Evolutionary conservation across 1,140 invertebrate genomes (phyloP).

Genomic region (Lordiphosa mommai): DNA sequence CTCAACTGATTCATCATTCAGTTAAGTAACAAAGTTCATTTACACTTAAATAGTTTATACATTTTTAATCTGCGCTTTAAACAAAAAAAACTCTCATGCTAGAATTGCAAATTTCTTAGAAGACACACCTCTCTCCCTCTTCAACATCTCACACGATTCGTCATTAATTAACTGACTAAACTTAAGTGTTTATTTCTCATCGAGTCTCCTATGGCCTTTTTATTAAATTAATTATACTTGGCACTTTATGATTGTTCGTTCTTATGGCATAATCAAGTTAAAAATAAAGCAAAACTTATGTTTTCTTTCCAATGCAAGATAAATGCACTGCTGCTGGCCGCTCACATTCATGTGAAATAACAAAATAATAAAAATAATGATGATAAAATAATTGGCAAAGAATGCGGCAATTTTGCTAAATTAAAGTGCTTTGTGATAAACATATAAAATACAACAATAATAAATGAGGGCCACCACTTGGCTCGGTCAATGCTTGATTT

Average conservation of each 20-base stretch:
- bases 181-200: constrained; percentile 11
- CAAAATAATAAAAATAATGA: constrained; percentile 38
- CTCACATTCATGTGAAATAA: constrained; percentile 23
- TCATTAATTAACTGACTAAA: constrained; percentile 32
- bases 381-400: constrained; percentile 54
- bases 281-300: constrained; percentile 41
- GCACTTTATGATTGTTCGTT: constrained; percentile 16
- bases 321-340: constrained; percentile 54
- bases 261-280: constrained; percentile 55
- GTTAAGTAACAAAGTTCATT: constrained; percentile 1
- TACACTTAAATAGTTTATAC: neutral
- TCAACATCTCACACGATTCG: neutral
- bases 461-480: constrained; percentile 9
- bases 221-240: constrained; percentile 36
- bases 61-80: neutral
- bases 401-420: constrained; percentile 60
- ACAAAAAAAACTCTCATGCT: constrained; percentile 1
- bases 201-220: constrained; percentile 17
- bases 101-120: constrained; percentile 2
- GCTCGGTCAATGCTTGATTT: constrained; percentile 62
- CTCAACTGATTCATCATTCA: too few species aligned
- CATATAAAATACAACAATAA: constrained; percentile 25
- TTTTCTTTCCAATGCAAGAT: constrained; percentile 29
- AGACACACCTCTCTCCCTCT: neutral
- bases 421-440: constrained; percentile 70